A percentile compares a stretch with the other conserved stretches of the same genome.
Evolutionary conservation across 2,797 vertebrate species (phyloP).

Genomic region (Kryptopterus vitreolus): DNA sequence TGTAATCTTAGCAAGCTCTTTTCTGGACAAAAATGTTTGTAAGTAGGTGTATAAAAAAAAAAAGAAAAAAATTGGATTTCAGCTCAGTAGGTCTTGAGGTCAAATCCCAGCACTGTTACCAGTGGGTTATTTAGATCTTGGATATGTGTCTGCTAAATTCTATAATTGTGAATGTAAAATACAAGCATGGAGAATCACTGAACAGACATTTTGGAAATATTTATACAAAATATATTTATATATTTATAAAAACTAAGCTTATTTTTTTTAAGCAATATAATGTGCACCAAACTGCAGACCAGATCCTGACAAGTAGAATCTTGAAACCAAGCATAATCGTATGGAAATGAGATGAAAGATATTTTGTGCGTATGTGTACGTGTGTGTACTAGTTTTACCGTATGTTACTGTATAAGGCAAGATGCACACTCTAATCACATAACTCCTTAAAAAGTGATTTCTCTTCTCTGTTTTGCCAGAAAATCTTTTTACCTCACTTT

Average conservation of each 20-base stretch:
- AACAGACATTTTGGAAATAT: not conserved
- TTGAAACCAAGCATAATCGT: not conserved
- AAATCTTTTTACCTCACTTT: conserved; percentile 25
- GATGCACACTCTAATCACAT: not conserved
- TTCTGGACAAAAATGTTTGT: too few species aligned
- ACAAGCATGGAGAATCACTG: not conserved
- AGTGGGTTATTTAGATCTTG: too few species aligned
- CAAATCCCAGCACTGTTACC: too few species aligned
- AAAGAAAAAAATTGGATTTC: too few species aligned
- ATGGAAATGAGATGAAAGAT: not conserved
- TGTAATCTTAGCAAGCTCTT: conserved; percentile 3
- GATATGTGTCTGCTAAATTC: too few species aligned
- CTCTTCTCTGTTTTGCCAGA: conserved; percentile 1
- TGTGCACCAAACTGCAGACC: not conserved
- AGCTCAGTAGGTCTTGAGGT: too few species aligned
- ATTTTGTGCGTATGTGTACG: not conserved
- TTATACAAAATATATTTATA: too few species aligned
- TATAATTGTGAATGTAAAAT: too few species aligned
- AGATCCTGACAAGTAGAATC: not conserved
- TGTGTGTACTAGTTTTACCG: too few species aligned
- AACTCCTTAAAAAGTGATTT: conserved; percentile 1
- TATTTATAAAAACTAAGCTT: not conserved
- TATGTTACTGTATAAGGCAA: conserved; percentile 16
- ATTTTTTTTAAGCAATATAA: not conserved
- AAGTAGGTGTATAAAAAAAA: too few species aligned